A percentile compares a stretch with the other conserved stretches of the same genome.
These are phyloP conservation scores for Ptychobarbus kaznakovi DNA, from an alignment of 2,797 vertebrate species.

Conservation along the genomic window DNA sequence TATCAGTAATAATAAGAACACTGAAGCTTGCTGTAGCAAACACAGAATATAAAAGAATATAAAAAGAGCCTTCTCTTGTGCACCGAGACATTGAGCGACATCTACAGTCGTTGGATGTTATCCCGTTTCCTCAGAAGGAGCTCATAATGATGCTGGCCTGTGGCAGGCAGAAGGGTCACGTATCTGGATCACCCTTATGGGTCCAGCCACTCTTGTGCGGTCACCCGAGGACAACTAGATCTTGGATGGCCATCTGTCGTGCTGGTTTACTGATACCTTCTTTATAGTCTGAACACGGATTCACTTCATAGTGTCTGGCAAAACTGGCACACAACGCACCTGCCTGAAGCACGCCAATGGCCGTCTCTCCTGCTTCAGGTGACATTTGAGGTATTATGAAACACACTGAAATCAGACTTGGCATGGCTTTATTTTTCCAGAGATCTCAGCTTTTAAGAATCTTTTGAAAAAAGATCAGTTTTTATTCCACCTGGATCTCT, in stretches of 20 bases:
- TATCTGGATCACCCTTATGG: neutral
- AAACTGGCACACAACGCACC: slow-evolving; percentile 26
- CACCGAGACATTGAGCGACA: neutral
- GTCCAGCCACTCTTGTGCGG: neutral
- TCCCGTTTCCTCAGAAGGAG: neutral
- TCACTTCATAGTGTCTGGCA: slow-evolving; percentile 25
- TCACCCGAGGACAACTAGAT: slow-evolving; percentile 21
- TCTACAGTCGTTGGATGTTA: neutral
- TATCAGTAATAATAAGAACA: too few species aligned
- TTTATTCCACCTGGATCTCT: neutral
- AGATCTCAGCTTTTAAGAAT: neutral
- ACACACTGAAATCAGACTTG: neutral
- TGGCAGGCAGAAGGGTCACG: neutral
- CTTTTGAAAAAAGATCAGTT: neutral
- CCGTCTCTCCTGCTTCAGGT: slow-evolving; percentile 44
- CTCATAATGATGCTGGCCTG: slow-evolving; percentile 21
- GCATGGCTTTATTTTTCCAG: neutral
- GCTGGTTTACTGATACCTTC: slow-evolving; percentile 28
- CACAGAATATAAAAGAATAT: neutral
- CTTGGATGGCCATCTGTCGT: slow-evolving; percentile 33
- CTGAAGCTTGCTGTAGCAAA: neutral
- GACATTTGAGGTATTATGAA: slow-evolving; percentile 36
- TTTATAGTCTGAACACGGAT: slow-evolving; percentile 38
- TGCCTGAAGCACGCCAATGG: slow-evolving; percentile 40
- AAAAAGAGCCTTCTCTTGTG: neutral